Evolutionary conservation across 1,140 invertebrate genomes (phyloP).

Genomic region (Brachionus plicatilis): DNA sequence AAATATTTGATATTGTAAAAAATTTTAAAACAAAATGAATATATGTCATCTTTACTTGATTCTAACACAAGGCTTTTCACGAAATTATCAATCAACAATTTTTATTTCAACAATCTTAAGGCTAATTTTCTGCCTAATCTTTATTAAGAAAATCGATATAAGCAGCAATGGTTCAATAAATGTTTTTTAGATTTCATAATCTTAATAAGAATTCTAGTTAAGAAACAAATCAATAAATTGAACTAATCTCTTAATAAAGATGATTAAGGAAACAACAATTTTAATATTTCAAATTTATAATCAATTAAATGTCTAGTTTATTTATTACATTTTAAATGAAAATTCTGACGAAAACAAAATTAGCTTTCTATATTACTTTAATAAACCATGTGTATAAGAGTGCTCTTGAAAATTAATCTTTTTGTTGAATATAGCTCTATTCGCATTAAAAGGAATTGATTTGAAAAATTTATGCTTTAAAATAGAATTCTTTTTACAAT

Average conservation of each 20-base stretch:
- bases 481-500: not conserved
- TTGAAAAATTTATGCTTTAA: not conserved
- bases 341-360: not conserved
- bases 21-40: no score
- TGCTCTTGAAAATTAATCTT: not conserved
- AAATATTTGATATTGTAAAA: no score
- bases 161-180: not conserved
- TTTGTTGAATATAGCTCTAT: not conserved
- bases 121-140: not conserved
- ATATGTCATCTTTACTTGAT: not conserved
- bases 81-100: not conserved
- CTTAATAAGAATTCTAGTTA: not conserved
- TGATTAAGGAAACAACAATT: not conserved
- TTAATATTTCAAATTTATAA: not conserved
- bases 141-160: not conserved
- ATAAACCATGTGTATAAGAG: not conserved
- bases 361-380: not conserved
- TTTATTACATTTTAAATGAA: not conserved
- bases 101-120: not conserved
- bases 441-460: not conserved
- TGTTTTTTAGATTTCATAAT: not conserved
- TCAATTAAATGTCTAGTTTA: not conserved
- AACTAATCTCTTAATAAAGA: not conserved
- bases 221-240: not conserved
- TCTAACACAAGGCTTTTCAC: not conserved